A percentile compares a stretch with the other conserved stretches of the same genome.
Conservation (phyloP, 2,797 vertebrate genomes). For the Pyrrhura leucotis region DNA sequence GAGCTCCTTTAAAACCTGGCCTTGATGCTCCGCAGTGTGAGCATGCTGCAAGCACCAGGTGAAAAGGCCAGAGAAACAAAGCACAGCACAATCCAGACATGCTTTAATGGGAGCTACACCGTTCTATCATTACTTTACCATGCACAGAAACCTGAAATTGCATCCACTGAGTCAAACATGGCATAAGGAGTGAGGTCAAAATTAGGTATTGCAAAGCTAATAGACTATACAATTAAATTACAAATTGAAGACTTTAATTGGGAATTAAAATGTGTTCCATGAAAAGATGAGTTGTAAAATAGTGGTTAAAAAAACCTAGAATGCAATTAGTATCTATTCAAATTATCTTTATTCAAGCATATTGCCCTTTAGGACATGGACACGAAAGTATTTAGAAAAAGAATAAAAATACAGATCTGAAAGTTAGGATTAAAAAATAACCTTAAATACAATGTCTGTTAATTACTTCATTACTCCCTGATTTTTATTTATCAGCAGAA, state of each 20-base stretch:
- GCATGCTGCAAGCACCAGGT: not conserved
- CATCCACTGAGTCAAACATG: accelerated
- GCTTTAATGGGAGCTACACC: accelerated
- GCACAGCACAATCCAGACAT: not conserved
- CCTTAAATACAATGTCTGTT: not conserved
- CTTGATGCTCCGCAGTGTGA: not conserved
- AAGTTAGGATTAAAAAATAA: not conserved
- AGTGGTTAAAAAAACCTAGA: not conserved
- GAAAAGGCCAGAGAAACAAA: not conserved
- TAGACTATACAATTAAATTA: not conserved
- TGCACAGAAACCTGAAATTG: not conserved
- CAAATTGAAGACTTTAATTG: not conserved
- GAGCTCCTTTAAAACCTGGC: not conserved
- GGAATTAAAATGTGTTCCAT: not conserved
- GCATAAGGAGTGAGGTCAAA: not conserved
- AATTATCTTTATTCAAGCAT: not conserved
- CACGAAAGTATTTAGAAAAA: not conserved
- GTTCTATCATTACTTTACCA: accelerated
- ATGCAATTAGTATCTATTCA: not conserved
- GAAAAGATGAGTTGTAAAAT: not conserved
- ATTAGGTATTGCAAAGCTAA: not conserved
- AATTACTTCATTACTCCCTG: not conserved
- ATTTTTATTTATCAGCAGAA: not conserved
- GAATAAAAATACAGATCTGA: not conserved
- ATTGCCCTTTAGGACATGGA: not conserved